Evolutionary conservation across 1,140 invertebrate species (phyloP), one percentile per base, ranked within the genome.

Genomic region (Pseudomyrmex dendroicus): DNA sequence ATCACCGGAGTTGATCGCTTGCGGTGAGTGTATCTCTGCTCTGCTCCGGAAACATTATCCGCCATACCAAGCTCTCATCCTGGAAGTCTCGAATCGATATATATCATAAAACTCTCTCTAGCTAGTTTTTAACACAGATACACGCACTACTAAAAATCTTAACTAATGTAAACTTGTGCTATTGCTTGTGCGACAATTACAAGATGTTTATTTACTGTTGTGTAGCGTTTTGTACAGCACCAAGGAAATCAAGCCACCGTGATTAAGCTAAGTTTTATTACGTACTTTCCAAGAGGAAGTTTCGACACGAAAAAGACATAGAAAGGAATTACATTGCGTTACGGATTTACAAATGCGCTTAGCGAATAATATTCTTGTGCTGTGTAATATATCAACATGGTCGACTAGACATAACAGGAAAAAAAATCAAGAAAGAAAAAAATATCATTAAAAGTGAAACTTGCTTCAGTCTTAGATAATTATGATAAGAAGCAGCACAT

Each of bases 1-100:
- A 82, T 96, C 97, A 66, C 96, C 96, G 3, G 97, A 98, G 93
- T 96, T 98, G 74, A 96, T 97, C 67, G 95, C 96, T 86, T 95
- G 95, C 89, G 97, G 97, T 97, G 94, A 96, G 96, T 96, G 86
- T 87, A 35, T 70, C 20, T 66, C 17, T 48, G 5, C 17, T 20
- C 35, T 22, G 9, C 15, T 2, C 83, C 67, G 80, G 68, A 52
- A 61, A 44, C 68, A 22, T n/a, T 15, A 56, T 44, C 44, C 22
- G 64, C 35, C 25, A 12, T 35, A 50, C 13, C 59, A 35, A 48
- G 4, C 8, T 56, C 8, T 56, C 12, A 8, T 54, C 35, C 64
- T 54, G 50, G 35, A 70, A 74, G 20, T 22, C 35, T 35, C 52
- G 15, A 35, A 20, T 15, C 67, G 77, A 25, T 35, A 35, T 35